Evolutionary conservation across 2,113 vertebrate genomes (phyloP).

Genomic region (Malurus cyaneus): DNA sequence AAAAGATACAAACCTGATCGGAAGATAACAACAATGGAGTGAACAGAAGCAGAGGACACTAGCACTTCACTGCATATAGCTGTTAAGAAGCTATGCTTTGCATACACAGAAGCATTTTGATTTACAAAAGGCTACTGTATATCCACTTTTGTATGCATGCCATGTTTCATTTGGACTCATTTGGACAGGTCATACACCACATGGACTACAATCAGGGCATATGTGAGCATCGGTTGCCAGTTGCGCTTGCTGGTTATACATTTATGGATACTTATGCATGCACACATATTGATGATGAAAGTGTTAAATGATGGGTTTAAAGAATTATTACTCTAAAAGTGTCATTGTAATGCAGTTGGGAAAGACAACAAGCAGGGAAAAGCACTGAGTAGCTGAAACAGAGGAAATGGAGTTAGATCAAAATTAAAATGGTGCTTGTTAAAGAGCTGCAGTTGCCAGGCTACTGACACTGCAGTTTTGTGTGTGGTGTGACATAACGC

Average conservation of each 20-base stretch:
- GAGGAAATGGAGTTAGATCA: neutral
- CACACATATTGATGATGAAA: neutral
- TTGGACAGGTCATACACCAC: neutral
- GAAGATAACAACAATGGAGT: neutral
- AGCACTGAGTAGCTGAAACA: neutral
- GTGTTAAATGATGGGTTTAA: neutral
- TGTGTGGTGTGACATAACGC: neutral
- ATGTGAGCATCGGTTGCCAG: neutral
- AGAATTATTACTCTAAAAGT: neutral
- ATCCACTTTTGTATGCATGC: neutral
- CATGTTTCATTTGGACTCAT: neutral
- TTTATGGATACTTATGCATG: neutral
- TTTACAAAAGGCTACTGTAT: neutral
- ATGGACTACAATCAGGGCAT: neutral
- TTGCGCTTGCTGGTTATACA: neutral
- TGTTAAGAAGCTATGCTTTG: neutral
- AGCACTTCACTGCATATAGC: neutral
- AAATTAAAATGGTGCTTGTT: conserved; percentile 46
- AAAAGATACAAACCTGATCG: neutral
- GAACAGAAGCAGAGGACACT: neutral
- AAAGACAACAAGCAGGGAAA: neutral
- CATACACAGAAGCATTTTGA: neutral
- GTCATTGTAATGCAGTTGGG: neutral
- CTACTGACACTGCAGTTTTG: conserved; percentile 46
- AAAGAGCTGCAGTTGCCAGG: conserved; percentile 70